Evolutionary conservation across 2,888 invertebrate species (phyloP).

Genomic region (Erebia ligea): DNA sequence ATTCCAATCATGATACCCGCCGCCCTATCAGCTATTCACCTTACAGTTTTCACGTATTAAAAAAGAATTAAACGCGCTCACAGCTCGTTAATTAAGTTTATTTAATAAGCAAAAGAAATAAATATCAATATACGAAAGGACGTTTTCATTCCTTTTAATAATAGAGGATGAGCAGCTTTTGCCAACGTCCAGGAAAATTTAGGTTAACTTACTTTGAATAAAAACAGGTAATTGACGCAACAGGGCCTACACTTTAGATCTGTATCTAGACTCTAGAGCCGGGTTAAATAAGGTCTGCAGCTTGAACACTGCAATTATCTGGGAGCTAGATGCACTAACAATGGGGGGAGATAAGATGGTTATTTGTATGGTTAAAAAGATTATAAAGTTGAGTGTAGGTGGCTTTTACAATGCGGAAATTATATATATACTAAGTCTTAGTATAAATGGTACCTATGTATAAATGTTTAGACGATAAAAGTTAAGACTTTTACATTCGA

Average conservation of each 20-base stretch:
- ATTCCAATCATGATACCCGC: too few relatives aligned
- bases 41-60: not conserved
- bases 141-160: too few relatives aligned
- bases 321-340: slow-evolving; percentile 34
- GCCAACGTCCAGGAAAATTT: not conserved
- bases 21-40: too few relatives aligned
- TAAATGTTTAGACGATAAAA: not conserved
- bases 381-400: slow-evolving; percentile 8
- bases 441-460: not conserved
- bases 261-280: slow-evolving; percentile 20
- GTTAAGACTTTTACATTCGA: too few relatives aligned
- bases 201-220: not conserved
- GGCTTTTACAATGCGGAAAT: slow-evolving; percentile 1
- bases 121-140: too few relatives aligned
- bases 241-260: slow-evolving; percentile 21
- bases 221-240: slow-evolving; percentile 15
- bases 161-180: too few relatives aligned
- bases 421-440: not conserved
- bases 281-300: slow-evolving; percentile 29
- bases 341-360: slow-evolving; percentile 32
- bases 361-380: slow-evolving; percentile 13
- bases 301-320: slow-evolving; percentile 30
- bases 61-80: slow-evolving; percentile 8
- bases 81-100: not conserved
- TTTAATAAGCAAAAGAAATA: not conserved